Base-by-base conservation (phyloP, 2,113 vertebrate genomes). In the Sterna hirundo region DNA sequence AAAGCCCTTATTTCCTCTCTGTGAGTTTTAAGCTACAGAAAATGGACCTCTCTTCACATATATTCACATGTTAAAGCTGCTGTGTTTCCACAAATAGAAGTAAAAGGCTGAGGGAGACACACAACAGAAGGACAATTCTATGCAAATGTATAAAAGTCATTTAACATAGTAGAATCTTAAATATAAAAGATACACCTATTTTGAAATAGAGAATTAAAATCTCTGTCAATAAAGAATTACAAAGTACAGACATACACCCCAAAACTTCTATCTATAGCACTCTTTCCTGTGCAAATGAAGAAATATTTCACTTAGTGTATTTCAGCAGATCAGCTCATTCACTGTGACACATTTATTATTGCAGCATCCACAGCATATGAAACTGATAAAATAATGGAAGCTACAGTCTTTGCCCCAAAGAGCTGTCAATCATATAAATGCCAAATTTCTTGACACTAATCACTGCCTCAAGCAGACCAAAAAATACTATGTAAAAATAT, bases 1-100 rank as follows among this genome's bases (percentile, higher is more conserved):
- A 93, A 94, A 97, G 84, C 69, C 71, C 38, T 46, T 87, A n/a
- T 42, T 90, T 88, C 47, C 76, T 94, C 62, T 88, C 88, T 88
- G 30, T 40, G 44, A 83, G 66, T 66, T 91, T 91, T 94, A 95
- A 96, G 80, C 93, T 79, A 71, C 27, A 76, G 58, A 81, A 64
- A 84, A 78, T n/a, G 62, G 72, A 81, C 87, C n/a, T 7, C 51
- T 55, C 80, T 90, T 57, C 46, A 11, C 30, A 66, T 38, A 55
- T 42, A 57, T 86, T 64, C 51, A 46, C 3, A 0, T 75, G 55
- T 49, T 85, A 88, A 92, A 95, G 42, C 83, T 44, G 76, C 78
- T 93, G 49, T 74, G 19, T 55, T 92, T 61, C 71, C 46, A 66
- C 7, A 1, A 86, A 17, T 68, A 60, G 70, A 42, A 82, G 60